Evolutionary conservation across 2,888 invertebrate species (phyloP).

Genomic region (Pardosa pseudoannulata): DNA sequence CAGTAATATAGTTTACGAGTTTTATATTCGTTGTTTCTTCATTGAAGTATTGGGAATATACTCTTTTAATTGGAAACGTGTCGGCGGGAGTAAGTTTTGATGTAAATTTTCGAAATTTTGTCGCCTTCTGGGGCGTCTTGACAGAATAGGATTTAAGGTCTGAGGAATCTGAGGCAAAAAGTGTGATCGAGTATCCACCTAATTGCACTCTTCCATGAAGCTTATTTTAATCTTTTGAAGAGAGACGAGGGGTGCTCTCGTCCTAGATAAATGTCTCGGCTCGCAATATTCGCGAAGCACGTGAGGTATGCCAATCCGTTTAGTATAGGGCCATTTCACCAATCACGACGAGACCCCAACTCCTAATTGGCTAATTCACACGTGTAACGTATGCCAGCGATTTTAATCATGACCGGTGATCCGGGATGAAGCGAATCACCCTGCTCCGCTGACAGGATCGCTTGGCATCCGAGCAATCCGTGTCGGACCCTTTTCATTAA

Average conservation of each 20-base stretch:
- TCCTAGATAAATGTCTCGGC: slow-evolving; percentile 56
- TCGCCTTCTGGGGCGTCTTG: neutral
- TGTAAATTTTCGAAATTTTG: neutral
- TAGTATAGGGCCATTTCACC: slow-evolving; percentile 58
- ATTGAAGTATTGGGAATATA: too few species aligned
- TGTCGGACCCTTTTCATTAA: slow-evolving; percentile 38
- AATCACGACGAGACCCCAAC: slow-evolving; percentile 55
- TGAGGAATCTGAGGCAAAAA: neutral
- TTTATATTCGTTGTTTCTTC: too few species aligned
- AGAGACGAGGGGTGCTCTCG: slow-evolving; percentile 1
- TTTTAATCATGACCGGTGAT: slow-evolving; percentile 70
- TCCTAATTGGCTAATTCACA: slow-evolving; percentile 70
- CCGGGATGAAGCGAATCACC: slow-evolving; percentile 53
- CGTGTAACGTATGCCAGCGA: slow-evolving; percentile 64
- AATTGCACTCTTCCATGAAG: slow-evolving; percentile 7
- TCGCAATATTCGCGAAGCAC: slow-evolving; percentile 54
- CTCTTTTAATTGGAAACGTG: too few species aligned
- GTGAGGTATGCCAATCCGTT: slow-evolving; percentile 51
- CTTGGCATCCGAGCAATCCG: slow-evolving; percentile 62
- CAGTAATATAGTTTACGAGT: too few species aligned
- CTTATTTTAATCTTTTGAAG: slow-evolving; percentile 60
- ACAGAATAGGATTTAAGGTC: too few species aligned
- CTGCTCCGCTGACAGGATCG: slow-evolving; percentile 56
- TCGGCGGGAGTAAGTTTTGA: too few species aligned
- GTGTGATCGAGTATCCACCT: neutral